phyloP scores from a whole-genome alignment of 2,113 vertebrate species.

The Calonectris borealis region DNA sequence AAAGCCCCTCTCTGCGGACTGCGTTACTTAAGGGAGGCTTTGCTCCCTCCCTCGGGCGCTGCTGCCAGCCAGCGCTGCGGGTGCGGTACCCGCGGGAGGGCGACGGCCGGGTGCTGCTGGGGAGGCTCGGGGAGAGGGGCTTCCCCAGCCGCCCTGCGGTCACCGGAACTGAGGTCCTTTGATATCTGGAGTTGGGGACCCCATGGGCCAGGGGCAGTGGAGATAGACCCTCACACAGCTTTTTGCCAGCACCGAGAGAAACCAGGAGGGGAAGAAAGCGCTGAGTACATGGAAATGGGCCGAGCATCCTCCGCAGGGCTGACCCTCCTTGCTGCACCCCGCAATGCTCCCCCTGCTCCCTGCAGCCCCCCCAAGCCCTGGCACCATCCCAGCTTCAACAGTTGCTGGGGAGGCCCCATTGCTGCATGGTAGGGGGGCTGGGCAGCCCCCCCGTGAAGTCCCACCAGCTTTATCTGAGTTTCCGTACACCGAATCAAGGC shows the following conservation, averaged over 20 bases:
- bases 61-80: background rate
- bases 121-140: background rate
- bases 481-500: background rate
- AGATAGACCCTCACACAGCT: background rate
- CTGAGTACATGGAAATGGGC: background rate
- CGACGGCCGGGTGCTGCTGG: background rate
- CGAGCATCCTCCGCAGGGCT: background rate
- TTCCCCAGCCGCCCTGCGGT: accelerated
- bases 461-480: background rate
- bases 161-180: background rate
- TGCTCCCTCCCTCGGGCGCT: background rate
- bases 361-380: background rate
- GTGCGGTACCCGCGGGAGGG: background rate
- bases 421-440: accelerated
- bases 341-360: background rate
- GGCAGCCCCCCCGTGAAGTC: background rate
- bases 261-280: background rate
- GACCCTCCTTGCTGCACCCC: accelerated
- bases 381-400: background rate
- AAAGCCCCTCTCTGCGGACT: background rate
- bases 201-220: accelerated
- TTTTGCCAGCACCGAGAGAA: background rate
- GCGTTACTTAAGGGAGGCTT: background rate
- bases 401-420: background rate
- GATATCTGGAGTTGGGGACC: background rate